Percentiles rank a stretch among this genome's conserved stretches.
Conservation (phyloP, 2,113 vertebrate genomes). For the Acrocephalus kingi region DNA sequence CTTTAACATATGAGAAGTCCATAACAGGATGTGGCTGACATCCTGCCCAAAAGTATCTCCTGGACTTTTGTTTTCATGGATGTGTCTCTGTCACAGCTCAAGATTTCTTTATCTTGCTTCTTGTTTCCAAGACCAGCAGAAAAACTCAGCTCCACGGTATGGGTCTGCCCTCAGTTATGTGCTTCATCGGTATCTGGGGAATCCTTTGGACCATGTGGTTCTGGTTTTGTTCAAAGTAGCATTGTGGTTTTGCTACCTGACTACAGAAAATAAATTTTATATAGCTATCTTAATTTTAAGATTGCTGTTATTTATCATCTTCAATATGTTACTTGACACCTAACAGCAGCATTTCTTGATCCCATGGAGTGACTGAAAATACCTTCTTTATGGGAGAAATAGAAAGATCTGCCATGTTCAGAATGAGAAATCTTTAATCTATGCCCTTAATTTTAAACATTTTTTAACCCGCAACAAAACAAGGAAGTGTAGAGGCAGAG, state of each 20-base stretch:
- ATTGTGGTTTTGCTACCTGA: not conserved
- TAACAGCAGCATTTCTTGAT: not conserved
- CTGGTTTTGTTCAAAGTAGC: not conserved
- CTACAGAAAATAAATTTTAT: not conserved
- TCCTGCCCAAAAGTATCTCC: not conserved
- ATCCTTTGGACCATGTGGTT: not conserved
- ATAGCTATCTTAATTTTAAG: not conserved
- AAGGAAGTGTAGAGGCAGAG: not conserved
- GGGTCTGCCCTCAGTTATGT: not conserved
- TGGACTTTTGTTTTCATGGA: not conserved
- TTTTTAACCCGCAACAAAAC: not conserved
- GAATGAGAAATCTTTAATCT: not conserved
- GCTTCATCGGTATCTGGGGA: not conserved
- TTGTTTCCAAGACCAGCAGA: not conserved
- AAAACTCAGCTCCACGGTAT: accelerated
- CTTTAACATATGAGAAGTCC: not conserved
- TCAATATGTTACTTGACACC: not conserved
- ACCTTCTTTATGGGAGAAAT: not conserved
- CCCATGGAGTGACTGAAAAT: not conserved
- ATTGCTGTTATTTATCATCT: not conserved
- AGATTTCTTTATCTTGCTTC: not conserved
- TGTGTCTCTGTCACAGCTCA: not conserved
- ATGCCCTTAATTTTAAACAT: not conserved
- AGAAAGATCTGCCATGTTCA: not conserved
- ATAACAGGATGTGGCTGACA: not conserved